Percentiles rank a stretch among this genome's conserved stretches.
These are phyloP conservation scores for Keiferia lycopersicella DNA, from an alignment of 2,888 invertebrate genomes.

Conservation along the genomic window DNA sequence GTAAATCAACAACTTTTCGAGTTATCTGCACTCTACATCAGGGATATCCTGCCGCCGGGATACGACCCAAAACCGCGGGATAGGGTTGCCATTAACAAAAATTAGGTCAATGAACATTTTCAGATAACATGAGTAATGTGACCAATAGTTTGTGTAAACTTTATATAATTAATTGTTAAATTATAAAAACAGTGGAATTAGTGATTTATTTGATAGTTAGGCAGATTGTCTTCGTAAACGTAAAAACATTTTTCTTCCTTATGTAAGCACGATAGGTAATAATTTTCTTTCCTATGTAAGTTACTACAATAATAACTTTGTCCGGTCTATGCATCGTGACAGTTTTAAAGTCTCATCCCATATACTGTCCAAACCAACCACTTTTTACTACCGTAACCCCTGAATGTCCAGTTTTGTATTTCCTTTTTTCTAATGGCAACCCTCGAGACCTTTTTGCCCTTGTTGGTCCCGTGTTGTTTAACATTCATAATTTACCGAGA, in stretches of 20 bases:
- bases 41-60: constrained; percentile 35
- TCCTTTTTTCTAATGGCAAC: constrained; percentile 21
- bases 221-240: no score
- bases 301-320: no score
- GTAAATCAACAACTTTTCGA: constrained; percentile 51
- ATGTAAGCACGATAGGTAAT: no score
- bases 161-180: no score
- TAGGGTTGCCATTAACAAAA: constrained; percentile 30
- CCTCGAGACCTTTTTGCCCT: constrained; percentile 34
- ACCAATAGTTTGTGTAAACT: no score
- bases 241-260: no score
- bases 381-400: neutral
- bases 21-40: constrained; percentile 50
- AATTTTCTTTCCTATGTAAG: no score
- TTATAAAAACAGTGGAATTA: no score
- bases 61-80: constrained; percentile 29
- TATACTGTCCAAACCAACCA: no score
- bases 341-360: no score
- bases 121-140: neutral
- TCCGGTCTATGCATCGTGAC: no score
- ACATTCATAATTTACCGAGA: constrained; percentile 60
- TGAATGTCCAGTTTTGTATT: neutral
- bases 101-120: neutral
- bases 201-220: no score
- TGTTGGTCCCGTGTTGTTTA: constrained; percentile 51